Evolutionary conservation across 2,113 vertebrate species (phyloP), one percentile per base, ranked within the genome.

Genomic region (Lophura nycthemera): DNA sequence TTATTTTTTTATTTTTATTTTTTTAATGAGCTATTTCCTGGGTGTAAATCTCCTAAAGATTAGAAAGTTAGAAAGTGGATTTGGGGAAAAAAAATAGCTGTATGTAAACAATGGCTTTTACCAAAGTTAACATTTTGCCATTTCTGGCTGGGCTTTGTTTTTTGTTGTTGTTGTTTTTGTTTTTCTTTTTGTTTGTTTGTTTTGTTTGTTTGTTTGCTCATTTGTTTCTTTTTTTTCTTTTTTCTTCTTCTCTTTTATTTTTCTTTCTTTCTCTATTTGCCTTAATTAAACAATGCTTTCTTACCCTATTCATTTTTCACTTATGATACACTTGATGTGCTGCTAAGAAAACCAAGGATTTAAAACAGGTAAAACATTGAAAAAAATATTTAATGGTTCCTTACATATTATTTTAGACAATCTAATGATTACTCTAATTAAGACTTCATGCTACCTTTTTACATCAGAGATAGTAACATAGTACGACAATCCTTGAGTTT

Each of bases 11-110:
- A 88, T 90, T 95, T 5, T 16, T 88, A 66, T 97, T 95, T 27
- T 88, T 77, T 96, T 94, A 95, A 89, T 92, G 89, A 92, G 63
- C 61, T 93, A 86, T 94, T 88, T 85, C 73, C 91, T 94, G 85
- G 64, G 83, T 91, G 77, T 90, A 92, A 90, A 73, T 73, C 65
- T 95, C 83, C 88, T 86, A 65, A 73, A 75, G 91, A 92, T 83
- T 95, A 86, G 52, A 90, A 88, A 93, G 76, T 83, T 95, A 86
- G 52, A 90, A 88, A 95, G 76, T 63, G 45, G 92, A 83, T 91
- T 83, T 66, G 15, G 59, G 66, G 0, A n/a, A 84, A 85, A 38
- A 32, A 40, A 32, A 22, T 11, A 76, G 34, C 47, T 32, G 42
- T 69, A 72, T 89, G 19, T 54, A 61, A 88, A 56, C 1, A 52